Conservation (phyloP, 2,113 vertebrate species). For the Tetraodon nigroviridis region DNA sequence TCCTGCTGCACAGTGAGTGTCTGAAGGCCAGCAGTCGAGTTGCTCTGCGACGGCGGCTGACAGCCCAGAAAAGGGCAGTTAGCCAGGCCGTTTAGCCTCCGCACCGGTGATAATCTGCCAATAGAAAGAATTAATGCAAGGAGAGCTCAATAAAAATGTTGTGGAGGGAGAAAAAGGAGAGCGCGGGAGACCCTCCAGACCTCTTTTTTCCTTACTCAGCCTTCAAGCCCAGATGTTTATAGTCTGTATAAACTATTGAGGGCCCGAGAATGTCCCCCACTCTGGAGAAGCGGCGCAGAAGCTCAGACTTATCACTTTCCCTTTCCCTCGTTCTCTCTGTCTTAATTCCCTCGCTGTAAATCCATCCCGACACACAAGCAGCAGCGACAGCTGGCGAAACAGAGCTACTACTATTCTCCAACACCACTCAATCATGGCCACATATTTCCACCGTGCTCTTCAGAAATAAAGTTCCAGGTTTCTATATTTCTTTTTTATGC, state of each 20-base stretch:
- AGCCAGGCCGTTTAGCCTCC: constrained; percentile 58
- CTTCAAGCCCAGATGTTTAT: constrained; percentile 76
- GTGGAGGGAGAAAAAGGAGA: constrained; percentile 51
- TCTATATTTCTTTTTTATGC: constrained; percentile 15
- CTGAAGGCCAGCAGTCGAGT: constrained; percentile 39
- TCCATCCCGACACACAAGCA: constrained; percentile 65
- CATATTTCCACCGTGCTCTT: constrained; percentile 49
- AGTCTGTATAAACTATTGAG: constrained; percentile 78
- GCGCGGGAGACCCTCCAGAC: constrained; percentile 52
- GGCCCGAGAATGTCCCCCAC: constrained; percentile 71
- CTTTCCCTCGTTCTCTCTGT: constrained; percentile 27
- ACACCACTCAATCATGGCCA: constrained; percentile 59
- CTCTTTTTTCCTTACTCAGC: constrained; percentile 69
- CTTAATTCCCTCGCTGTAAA: constrained; percentile 62
- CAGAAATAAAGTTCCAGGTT: constrained; percentile 14
- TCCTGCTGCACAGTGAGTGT: constrained; percentile 31
- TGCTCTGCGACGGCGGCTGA: constrained; percentile 50
- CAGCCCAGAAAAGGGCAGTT: constrained; percentile 48
- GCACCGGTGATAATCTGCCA: constrained; percentile 73
- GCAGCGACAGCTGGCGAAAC: constrained; percentile 67
- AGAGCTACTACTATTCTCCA: constrained; percentile 64
- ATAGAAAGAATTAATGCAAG: constrained; percentile 68
- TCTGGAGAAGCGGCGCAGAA: constrained; percentile 58
- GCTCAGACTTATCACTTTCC: constrained; percentile 68
- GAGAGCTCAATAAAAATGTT: constrained; percentile 68